Evolutionary conservation across 2,888 invertebrate species (phyloP).

Genomic region (Deilephila elpenor): DNA sequence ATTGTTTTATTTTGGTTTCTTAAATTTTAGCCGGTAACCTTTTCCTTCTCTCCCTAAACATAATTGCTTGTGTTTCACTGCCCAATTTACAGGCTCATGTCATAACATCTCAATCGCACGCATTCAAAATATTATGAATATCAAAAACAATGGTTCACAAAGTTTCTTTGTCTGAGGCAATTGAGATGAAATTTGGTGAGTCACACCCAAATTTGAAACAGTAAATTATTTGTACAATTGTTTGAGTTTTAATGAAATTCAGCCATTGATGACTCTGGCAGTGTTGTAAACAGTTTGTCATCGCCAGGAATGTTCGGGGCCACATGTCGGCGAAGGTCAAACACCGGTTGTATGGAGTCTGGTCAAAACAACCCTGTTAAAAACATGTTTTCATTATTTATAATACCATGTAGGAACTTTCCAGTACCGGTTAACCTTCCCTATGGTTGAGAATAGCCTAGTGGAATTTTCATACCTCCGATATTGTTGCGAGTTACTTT

Average conservation of each 20-base stretch:
- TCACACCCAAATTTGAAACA: neutral
- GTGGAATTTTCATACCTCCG: no score
- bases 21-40: no score
- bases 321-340: constrained; percentile 11
- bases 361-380: neutral
- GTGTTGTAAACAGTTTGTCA: neutral
- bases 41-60: no score
- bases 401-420: no score
- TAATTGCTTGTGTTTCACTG: neutral
- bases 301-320: neutral
- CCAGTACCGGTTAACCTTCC: no score
- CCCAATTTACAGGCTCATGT: neutral
- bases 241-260: neutral
- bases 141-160: constrained; percentile 7
- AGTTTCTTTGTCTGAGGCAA: constrained; percentile 13
- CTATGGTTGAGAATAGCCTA: no score
- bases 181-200: neutral
- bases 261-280: neutral
- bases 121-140: constrained; percentile 10
- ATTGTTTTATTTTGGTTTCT: neutral
- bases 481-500: no score
- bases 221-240: constrained; percentile 5
- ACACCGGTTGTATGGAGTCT: neutral
- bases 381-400: neutral
- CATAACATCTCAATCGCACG: neutral